A percentile compares a stretch with the other conserved stretches of the same genome.
phyloP scores from a whole-genome alignment of 2,888 invertebrate species.

The Pogonocherus hispidulus region DNA sequence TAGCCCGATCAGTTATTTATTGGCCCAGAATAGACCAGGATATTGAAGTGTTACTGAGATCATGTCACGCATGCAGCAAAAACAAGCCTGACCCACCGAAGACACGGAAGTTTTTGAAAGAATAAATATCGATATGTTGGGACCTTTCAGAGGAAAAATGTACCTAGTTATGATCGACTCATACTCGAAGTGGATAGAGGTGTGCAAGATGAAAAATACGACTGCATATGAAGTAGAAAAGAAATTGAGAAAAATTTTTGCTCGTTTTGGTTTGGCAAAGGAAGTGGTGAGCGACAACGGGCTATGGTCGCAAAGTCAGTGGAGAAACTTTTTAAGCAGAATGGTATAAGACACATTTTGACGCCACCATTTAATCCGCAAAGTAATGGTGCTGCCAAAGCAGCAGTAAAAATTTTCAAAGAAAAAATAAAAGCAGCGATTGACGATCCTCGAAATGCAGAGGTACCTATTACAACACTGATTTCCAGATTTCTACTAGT shows the following conservation, averaged over 20 bases:
- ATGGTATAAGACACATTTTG: neutral
- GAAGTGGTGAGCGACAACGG: slow-evolving; percentile 46
- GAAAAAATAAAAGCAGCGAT: too few relatives aligned
- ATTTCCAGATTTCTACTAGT: too few relatives aligned
- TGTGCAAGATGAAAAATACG: slow-evolving; percentile 43
- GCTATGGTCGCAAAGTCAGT: slow-evolving; percentile 21
- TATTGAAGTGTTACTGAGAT: slow-evolving; percentile 50
- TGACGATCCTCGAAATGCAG: too few relatives aligned
- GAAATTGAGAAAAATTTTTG: slow-evolving; percentile 45
- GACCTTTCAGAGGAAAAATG: too few relatives aligned
- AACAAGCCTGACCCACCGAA: slow-evolving; percentile 53
- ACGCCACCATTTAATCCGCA: too few relatives aligned
- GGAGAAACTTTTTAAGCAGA: neutral
- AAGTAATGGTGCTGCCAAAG: too few relatives aligned
- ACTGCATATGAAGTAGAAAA: slow-evolving; percentile 25
- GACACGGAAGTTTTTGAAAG: slow-evolving; percentile 56
- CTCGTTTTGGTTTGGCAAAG: slow-evolving; percentile 48
- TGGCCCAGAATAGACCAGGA: slow-evolving; percentile 56
- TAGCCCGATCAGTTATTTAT: slow-evolving; percentile 51
- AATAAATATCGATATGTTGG: too few relatives aligned
- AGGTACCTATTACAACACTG: too few relatives aligned
- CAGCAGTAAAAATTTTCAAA: too few relatives aligned
- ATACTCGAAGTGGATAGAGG: slow-evolving; percentile 66
- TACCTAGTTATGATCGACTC: too few relatives aligned
- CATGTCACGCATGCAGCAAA: slow-evolving; percentile 50